phyloP scores from a whole-genome alignment of 2,888 invertebrate genomes.

The Rhimphoctona megacephalus region DNA sequence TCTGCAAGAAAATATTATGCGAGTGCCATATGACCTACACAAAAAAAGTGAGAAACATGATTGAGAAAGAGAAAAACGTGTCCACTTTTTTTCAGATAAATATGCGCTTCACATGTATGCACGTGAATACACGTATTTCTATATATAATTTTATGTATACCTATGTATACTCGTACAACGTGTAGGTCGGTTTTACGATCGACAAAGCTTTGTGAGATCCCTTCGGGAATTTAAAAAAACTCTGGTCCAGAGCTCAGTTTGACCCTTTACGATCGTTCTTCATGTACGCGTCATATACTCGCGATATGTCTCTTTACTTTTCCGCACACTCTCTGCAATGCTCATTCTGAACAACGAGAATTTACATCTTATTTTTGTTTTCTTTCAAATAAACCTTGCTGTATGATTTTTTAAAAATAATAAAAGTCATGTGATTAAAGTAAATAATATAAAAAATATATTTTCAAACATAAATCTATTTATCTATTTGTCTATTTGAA shows the following conservation, averaged over 20 bases:
- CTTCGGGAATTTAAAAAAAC: slow-evolving; percentile 66
- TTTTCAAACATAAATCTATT: too few relatives aligned
- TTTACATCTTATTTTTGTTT: neutral
- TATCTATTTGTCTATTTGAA: too few relatives aligned
- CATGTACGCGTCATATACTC: slow-evolving; percentile 24
- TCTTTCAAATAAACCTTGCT: too few relatives aligned
- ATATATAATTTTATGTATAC: neutral
- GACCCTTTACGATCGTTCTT: slow-evolving; percentile 43
- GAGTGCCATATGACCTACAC: neutral
- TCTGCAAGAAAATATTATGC: neutral
- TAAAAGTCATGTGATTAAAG: neutral
- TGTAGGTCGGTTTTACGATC: slow-evolving; percentile 71
- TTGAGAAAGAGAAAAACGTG: slow-evolving; percentile 16
- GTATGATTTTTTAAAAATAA: neutral
- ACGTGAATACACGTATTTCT: neutral
- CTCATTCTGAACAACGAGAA: neutral
- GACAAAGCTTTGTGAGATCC: slow-evolving; percentile 68
- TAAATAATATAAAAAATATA: too few relatives aligned
- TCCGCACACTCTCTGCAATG: slow-evolving; percentile 1
- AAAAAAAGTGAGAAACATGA: slow-evolving; percentile 11
- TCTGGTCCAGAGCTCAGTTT: slow-evolving; percentile 41
- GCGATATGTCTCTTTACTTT: slow-evolving; percentile 20
- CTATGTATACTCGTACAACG: neutral
- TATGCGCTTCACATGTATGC: neutral
- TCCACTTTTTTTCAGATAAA: slow-evolving; percentile 21